Evolutionary conservation across 1,140 invertebrate genomes (phyloP).

Genomic region (Drosophila lowei): DNA sequence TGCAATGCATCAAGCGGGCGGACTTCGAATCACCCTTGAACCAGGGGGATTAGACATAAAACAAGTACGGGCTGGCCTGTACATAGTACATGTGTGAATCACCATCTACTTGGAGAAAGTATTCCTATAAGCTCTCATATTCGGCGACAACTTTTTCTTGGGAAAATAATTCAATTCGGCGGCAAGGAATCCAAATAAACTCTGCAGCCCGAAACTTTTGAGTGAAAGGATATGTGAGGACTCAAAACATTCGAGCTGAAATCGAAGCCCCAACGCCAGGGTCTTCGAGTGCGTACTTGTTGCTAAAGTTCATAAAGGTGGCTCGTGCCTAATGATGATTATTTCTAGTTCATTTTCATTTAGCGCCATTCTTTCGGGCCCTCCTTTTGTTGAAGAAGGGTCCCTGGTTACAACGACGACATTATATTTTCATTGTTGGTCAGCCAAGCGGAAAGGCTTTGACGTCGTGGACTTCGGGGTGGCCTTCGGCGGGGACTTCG

Average conservation of each 20-base stretch:
- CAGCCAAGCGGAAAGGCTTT: conserved; percentile 75
- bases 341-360: conserved; percentile 77
- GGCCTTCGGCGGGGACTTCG: background rate
- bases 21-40: background rate
- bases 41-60: too few relatives aligned
- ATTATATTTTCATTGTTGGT: conserved; percentile 78
- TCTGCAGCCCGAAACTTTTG: conserved; percentile 1
- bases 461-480: conserved; percentile 3
- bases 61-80: background rate
- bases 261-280: conserved; percentile 2
- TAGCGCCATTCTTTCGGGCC: conserved; percentile 49
- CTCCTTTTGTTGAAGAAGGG: conserved; percentile 5
- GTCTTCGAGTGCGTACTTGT: conserved; percentile 40
- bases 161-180: conserved; percentile 43
- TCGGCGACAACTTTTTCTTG: background rate
- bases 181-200: conserved; percentile 11
- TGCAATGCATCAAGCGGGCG: conserved; percentile 75
- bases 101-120: conserved; percentile 9
- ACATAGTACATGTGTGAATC: conserved; percentile 3
- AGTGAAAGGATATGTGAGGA: background rate
- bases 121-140: conserved; percentile 19
- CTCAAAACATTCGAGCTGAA: conserved; percentile 7
- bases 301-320: conserved; percentile 54
- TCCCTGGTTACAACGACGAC: conserved; percentile 30
- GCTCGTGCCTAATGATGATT: conserved; percentile 71